phyloP scores from a whole-genome alignment of 1,140 invertebrate species.

The Hycleus phaleratus region DNA sequence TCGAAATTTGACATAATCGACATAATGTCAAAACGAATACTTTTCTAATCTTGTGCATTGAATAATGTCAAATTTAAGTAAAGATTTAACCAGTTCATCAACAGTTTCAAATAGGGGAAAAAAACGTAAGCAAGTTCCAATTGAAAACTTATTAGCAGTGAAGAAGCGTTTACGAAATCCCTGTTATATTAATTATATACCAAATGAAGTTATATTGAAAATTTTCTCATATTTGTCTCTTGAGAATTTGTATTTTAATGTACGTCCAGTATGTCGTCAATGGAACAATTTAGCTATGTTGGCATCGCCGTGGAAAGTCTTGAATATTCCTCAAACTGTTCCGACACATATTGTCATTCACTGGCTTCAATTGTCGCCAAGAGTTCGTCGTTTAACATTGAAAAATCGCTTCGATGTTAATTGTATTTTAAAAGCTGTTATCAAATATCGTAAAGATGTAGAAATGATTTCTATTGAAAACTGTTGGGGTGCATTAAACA shows the following conservation, averaged over 20 bases:
- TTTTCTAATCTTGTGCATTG: too few species aligned
- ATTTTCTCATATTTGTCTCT: slow-evolving; percentile 23
- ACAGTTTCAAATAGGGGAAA: too few species aligned
- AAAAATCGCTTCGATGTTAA: slow-evolving; percentile 20
- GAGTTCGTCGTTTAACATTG: slow-evolving; percentile 16
- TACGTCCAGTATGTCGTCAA: slow-evolving; percentile 15
- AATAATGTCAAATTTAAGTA: too few species aligned
- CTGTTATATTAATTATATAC: slow-evolving; percentile 13
- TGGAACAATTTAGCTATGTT: slow-evolving; percentile 17
- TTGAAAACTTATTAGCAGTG: too few species aligned
- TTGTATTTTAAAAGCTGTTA: slow-evolving; percentile 5
- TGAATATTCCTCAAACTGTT: not conserved
- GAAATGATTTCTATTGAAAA: slow-evolving; percentile 15
- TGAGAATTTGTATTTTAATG: slow-evolving; percentile 20
- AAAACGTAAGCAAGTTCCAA: too few species aligned
- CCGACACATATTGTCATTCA: not conserved
- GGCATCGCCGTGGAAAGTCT: slow-evolving; percentile 19
- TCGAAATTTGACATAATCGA: too few species aligned
- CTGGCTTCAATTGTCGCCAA: slow-evolving; percentile 22
- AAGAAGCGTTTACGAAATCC: slow-evolving; percentile 13
- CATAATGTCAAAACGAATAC: too few species aligned
- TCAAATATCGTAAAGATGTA: slow-evolving; percentile 12
- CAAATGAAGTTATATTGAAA: slow-evolving; percentile 21
- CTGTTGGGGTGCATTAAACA: slow-evolving; percentile 15
- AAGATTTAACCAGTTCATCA: too few species aligned